Evolutionary conservation across 53 echinoderm and acorn worm genomes (phyloP), one percentile per base, ranked within the genome.

Genomic region (Holothuria leucospilota): DNA sequence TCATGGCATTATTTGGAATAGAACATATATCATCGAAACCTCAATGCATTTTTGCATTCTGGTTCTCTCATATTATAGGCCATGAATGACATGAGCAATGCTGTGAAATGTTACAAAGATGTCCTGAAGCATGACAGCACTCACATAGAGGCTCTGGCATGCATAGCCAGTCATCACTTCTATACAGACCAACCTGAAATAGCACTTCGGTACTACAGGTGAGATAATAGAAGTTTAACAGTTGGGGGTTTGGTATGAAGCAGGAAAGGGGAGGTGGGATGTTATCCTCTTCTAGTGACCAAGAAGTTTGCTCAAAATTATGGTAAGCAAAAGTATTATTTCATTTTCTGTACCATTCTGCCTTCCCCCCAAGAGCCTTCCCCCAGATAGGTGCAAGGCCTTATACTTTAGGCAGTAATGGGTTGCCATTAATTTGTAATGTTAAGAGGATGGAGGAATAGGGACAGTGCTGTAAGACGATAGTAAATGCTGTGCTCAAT

Each of bases 171-270:
- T 88, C 86, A 89, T 69, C 94, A 96, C 89, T 96, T 96, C 93
- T 96, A 96, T 86, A 90, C 96, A n/a, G 96, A 96, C 87, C 96
- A 96, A 63, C 96, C 96, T 29, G 96, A 96, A 77, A 94, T 96
- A 68, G 96, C 94, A 3, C 96, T 96, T 51, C 88, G 96, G 59
- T 96, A 94, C 74, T 96, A 96, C 85, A 96, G 96, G 96, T 96
- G 79, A 70, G 80, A 29, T 53, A 2, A 62, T 52, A 1, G 27
- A 20, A 13, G 39, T 16, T 18, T 0, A 18, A 18, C 5, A 15
- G 18, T 56, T 56, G 16, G 56, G 18, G 56, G 56, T 56, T 56
- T 56, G 56, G 56, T 68, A 12, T 39, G 23, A 27, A 10, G 30
- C 8, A 8, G 25, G 2, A 29, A 78, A 41, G 3, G 24, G 81